Conservation (phyloP, 2,888 invertebrate species). For the Drosophila melanosoma region DNA sequence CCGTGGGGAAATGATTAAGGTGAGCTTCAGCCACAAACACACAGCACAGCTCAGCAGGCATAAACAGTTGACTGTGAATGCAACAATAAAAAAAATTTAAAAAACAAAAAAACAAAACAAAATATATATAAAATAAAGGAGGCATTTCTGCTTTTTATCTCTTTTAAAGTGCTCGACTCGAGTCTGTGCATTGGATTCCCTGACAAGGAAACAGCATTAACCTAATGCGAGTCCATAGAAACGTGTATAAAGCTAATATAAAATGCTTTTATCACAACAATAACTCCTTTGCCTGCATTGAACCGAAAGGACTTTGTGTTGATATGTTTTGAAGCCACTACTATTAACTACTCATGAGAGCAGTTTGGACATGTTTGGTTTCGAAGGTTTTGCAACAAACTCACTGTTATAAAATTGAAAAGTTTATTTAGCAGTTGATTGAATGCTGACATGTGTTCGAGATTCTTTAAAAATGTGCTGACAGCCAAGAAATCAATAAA, state of each 20-base stretch:
- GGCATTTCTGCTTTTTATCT: slow-evolving; percentile 15
- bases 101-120: neutral
- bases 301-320: neutral
- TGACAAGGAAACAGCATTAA: slow-evolving; percentile 55
- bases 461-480: neutral
- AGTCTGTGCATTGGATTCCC: slow-evolving; percentile 25
- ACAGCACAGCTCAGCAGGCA: neutral
- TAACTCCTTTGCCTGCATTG: slow-evolving; percentile 33
- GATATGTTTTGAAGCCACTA: neutral
- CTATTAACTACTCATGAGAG: neutral
- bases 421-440: neutral
- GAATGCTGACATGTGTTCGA: neutral
- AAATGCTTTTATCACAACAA: slow-evolving; percentile 32
- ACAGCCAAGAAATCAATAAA: neutral
- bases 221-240: slow-evolving; percentile 31
- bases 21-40: slow-evolving; percentile 25
- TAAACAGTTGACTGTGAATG: slow-evolving; percentile 1
- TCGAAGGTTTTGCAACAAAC: neutral
- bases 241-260: slow-evolving; percentile 23
- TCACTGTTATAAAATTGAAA: neutral
- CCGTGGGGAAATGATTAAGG: slow-evolving; percentile 30
- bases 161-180: slow-evolving; percentile 26
- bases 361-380: neutral
- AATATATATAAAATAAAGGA: slow-evolving; percentile 7
- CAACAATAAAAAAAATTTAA: slow-evolving; percentile 38